Base-by-base conservation (phyloP, 2,113 vertebrate species). In the Leptobrachium leishanense region DNA sequence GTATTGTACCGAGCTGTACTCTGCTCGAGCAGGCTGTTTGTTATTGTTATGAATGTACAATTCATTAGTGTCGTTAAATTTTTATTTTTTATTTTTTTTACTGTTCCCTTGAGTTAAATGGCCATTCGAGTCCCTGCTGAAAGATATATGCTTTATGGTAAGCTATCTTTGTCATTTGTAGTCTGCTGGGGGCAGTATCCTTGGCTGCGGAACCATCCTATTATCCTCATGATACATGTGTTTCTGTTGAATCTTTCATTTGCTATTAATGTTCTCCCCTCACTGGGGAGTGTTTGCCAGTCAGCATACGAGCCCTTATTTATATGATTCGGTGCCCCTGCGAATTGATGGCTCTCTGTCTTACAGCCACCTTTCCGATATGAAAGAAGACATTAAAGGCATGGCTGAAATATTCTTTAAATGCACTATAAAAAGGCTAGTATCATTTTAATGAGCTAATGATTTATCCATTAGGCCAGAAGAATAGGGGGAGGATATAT, bases 171-270 rank as follows among this genome's bases (percentile, higher is more conserved):
- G 65, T 69, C 67, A 69, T 62, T 40, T 63, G 66, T 53, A 77
- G 75, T 70, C 75, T 69, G 75, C 75, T 69, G 54, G 68, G 76
- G 76, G 76, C 76, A 70, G 67, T 77, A 77, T 70, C 76, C 55
- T 59, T 70, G 76, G 76, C 68, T 62, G 15, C 62, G 76, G 68
- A 70, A 12, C 76, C 15, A 54, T 43, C 67, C 7, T 43, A 70
- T 77, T 70, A 70, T 77, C 76, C 67, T 53, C 68, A 63, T 77
- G 67, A 70, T 70, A 63, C 55, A 77, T 62, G 55, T 62, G 54
- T 20, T 67, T 70, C 54, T 43, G 9, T 53, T 62, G 65, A 10
- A 68, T 41, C 20, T 64, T 69, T 77, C 67, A 77, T 77, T 77
- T 39, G 69, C 68, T 69, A 44, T 70, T 77, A 69, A 76, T 69